phyloP scores from a whole-genome alignment of 2,797 vertebrate genomes.

The Clarias pachynema region DNA sequence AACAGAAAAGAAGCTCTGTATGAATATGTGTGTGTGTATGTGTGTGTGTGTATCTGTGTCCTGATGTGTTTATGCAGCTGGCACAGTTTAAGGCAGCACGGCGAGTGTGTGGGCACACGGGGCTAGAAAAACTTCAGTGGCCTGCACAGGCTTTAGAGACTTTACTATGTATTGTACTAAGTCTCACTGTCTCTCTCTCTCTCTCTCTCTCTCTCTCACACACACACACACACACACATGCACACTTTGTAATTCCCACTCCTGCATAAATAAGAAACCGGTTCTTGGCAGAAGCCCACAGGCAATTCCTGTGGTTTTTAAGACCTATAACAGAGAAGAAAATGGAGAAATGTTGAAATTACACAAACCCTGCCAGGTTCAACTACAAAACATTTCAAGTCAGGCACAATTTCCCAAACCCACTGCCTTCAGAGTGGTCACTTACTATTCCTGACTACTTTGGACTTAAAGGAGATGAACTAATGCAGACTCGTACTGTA shows the following conservation, averaged over 20 bases:
- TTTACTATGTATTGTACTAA: slow-evolving; percentile 66
- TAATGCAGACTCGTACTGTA: slow-evolving; percentile 4
- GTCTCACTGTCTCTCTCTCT: slow-evolving; percentile 8
- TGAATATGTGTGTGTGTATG: slow-evolving; percentile 42
- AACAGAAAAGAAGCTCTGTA: slow-evolving; percentile 67
- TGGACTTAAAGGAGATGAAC: neutral
- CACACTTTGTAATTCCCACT: slow-evolving; percentile 69
- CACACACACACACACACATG: slow-evolving; percentile 9
- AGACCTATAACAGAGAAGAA: slow-evolving; percentile 69
- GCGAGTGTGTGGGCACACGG: slow-evolving; percentile 72
- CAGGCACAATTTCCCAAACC: slow-evolving; percentile 64
- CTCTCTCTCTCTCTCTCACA: neutral
- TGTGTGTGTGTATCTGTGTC: slow-evolving; percentile 36
- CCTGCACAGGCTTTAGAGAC: slow-evolving; percentile 68
- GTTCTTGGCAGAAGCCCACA: slow-evolving; percentile 72
- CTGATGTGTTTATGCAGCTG: slow-evolving; percentile 80
- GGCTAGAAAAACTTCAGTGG: slow-evolving; percentile 75
- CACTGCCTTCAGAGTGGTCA: slow-evolving; percentile 32
- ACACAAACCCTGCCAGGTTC: slow-evolving; percentile 62
- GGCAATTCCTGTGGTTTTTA: slow-evolving; percentile 77
- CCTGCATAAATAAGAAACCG: slow-evolving; percentile 83
- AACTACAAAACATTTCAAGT: slow-evolving; percentile 70
- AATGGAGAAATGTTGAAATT: slow-evolving; percentile 74
- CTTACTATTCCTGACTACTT: slow-evolving; percentile 23
- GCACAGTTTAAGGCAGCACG: slow-evolving; percentile 78